Evolutionary conservation across 1,140 invertebrate species (phyloP).

Genomic region (Calephelis virginiensis): DNA sequence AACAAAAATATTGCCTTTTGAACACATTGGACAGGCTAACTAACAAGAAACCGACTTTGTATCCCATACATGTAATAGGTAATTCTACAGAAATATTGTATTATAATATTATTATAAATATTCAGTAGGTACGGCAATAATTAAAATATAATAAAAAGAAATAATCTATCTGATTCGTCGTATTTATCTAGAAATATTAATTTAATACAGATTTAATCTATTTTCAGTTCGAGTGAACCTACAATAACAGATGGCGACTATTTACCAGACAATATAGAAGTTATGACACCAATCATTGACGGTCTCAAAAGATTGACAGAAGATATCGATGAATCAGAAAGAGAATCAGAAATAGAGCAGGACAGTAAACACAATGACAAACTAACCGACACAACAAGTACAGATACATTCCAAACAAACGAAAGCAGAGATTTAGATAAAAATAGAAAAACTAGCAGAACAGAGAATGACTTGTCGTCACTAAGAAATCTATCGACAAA

Average conservation of each 20-base stretch:
- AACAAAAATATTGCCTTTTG: too few species aligned
- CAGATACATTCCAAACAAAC: conserved; percentile 58
- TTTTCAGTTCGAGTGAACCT: conserved; percentile 59
- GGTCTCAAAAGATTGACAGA: conserved; percentile 58
- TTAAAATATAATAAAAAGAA: too few species aligned
- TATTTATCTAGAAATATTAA: background rate
- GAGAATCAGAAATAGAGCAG: conserved; percentile 35
- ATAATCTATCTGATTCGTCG: too few species aligned
- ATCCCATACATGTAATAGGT: too few species aligned
- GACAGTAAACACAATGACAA: conserved; percentile 30
- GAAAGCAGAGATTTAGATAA: conserved; percentile 47
- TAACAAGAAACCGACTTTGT: too few species aligned
- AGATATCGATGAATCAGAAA: conserved; percentile 38
- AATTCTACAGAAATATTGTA: too few species aligned
- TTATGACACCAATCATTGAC: conserved; percentile 71
- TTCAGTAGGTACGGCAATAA: too few species aligned
- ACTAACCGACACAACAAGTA: conserved; percentile 45
- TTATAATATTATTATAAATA: too few species aligned
- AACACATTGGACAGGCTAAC: too few species aligned
- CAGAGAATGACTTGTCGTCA: conserved; percentile 59
- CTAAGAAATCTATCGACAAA: conserved; percentile 72
- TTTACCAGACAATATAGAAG: conserved; percentile 71
- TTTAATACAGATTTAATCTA: conserved; percentile 3
- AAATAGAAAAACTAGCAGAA: conserved; percentile 62
- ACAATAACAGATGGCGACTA: conserved; percentile 71